Percentiles rank a stretch among this genome's conserved stretches.
phyloP scores from a whole-genome alignment of 2,113 vertebrate genomes.

The Mellivora capensis region DNA sequence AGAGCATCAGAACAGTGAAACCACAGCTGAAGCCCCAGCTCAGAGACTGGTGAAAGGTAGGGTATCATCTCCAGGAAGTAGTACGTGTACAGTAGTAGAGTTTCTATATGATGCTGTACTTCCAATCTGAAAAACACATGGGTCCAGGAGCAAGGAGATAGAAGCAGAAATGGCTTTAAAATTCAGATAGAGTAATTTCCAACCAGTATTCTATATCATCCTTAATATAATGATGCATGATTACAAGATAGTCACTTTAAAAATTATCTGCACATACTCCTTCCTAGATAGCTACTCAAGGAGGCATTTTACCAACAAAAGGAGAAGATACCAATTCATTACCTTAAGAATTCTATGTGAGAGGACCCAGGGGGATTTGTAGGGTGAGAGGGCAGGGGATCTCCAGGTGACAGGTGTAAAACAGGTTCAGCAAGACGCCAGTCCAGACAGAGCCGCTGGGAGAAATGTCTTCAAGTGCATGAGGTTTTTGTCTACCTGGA shows the following conservation, averaged over 20 bases:
- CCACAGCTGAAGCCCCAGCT: too few relatives aligned
- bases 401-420: fast-evolving
- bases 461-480: neutral
- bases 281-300: neutral
- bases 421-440: neutral
- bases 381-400: fast-evolving
- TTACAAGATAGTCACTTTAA: neutral
- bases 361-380: neutral
- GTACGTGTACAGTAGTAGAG: fast-evolving
- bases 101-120: fast-evolving
- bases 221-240: neutral
- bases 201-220: neutral
- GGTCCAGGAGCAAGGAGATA: too few relatives aligned
- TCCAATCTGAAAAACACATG: neutral
- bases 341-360: neutral
- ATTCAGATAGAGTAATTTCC: neutral
- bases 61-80: neutral
- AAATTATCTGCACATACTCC: neutral
- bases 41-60: too few relatives aligned
- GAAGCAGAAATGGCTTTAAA: neutral
- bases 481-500: neutral
- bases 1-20: too few relatives aligned
- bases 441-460: neutral
- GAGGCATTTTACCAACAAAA: neutral
- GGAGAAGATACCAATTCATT: neutral